Evolutionary conservation across 2,888 invertebrate species (phyloP), one percentile per base, ranked within the genome.

Genomic region (Endotricha flammealis): DNA sequence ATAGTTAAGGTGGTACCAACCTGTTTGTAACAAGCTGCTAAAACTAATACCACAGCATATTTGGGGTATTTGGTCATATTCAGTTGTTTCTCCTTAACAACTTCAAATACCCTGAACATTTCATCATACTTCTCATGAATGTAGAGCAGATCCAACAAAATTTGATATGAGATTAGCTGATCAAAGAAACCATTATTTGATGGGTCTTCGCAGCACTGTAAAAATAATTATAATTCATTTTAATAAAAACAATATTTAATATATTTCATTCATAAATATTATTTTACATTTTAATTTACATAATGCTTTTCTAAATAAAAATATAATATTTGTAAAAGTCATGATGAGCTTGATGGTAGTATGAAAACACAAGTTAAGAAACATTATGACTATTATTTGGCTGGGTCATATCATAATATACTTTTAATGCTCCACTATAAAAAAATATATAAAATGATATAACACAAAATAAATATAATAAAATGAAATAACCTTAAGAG

Each of bases 1-100:
- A n/a, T n/a, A n/a, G n/a, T n/a, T n/a, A 27, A 11, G 32, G 14
- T 17, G 36, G 48, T 58, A 82, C 75, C n/a, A n/a, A 93, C 95
- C 86, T 93, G 69, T 87, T 93, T 93, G 57, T 92, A 93, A 61
- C 92, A 94, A 12, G 92, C 90, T 24, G 91, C 94, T 46, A 91
- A 62, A 3, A 90, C 80, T 20, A 95, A 60, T n/a, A 92, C 89
- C 3, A 92, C 74, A 29, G 89, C 82, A 69, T 92, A 92, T 62
- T 89, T 90, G 0, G 94, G 94, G 68, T 85, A 93, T 53, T 88
- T 90, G 0, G 87, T 75, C 59, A 91, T 91, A 43, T 89, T 89
- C 1, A 91, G 58, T 61, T 92, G 90, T 59, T 88, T 89, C 0
- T 79, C 62, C 57, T 88, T 88, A 1, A 93, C 85, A 1, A 66